Base-by-base conservation (phyloP, 1,140 invertebrate genomes). In the Bactericera cockerelli region DNA sequence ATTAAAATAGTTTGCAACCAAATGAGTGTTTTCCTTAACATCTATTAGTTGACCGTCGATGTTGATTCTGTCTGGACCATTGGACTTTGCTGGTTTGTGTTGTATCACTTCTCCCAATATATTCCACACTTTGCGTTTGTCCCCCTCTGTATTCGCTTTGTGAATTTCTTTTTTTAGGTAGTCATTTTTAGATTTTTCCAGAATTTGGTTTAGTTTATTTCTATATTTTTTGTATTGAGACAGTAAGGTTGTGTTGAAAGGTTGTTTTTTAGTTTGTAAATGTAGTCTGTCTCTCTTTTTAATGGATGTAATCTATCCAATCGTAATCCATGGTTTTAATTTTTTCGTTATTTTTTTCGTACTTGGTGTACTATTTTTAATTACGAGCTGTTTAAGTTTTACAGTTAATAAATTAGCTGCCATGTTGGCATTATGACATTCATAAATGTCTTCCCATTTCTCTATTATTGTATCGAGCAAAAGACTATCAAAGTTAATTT, bases 161-260 rank as follows among this genome's bases (percentile, higher is more conserved):
- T 49, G 42, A 49, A 49, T 49, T 49, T 49, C 42, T 8, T 49
- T n/a, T 49, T 49, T 49, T 16, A 49, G n/a, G 19, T 49, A 49
- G 4, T 49, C 42, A 19, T 16, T 49, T 49, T 49, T 49, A 19
- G 42, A 19, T 49, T 49, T 49, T 4, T 49, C 19, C 6, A 49
- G 6, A 8, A 49, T 6, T 6, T 6, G 19, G 19, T 4, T 49
- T 16, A 49, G n/a, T 49, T 49, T 49, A 49, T 49, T 49, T 49
- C 42, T 49, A 49, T 49, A 49, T 49, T 49, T 16, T 49, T 49
- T 49, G 19, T 49, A 49, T 49, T 49, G n/a, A 4, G 6, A 4
- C 3, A 49, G n/a, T n/a, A 49, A 49, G 4, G 6, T 49, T 4
- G n/a, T n/a, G 22, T 49, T 49, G n/a, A 49, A 49, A 4, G 42